Conservation (phyloP, 2,113 vertebrate species). For the Ancistrus triradiatus region DNA sequence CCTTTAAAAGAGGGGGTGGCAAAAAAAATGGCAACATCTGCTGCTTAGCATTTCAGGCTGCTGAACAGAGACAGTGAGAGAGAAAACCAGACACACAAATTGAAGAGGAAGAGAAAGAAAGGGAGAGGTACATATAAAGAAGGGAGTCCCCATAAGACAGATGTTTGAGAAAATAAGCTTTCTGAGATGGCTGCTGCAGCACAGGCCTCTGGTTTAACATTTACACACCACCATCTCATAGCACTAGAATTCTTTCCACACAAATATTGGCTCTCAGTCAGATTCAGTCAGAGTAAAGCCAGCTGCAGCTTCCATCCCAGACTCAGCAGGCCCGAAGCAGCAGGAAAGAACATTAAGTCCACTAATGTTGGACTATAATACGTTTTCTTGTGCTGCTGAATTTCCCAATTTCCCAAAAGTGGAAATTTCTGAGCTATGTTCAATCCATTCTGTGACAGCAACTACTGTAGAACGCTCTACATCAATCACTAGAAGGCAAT, state of each 20-base stretch:
- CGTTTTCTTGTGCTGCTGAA: constrained; percentile 6
- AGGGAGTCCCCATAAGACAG: constrained; percentile 14
- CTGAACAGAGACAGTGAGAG: constrained; percentile 5
- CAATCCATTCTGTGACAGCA: no score
- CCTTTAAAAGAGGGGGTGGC: constrained; percentile 48
- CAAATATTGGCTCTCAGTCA: constrained; percentile 28
- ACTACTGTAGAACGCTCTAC: no score
- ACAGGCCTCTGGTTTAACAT: constrained; percentile 6
- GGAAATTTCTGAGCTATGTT: no score
- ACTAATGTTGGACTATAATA: constrained; percentile 7
- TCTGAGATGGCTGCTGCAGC: constrained; percentile 12
- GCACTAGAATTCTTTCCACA: constrained; percentile 40
- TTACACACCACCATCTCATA: constrained; percentile 11
- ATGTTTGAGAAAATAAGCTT: constrained; percentile 19
- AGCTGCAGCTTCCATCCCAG: constrained; percentile 8
- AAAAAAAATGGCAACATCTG: constrained; percentile 69
- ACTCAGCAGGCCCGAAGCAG: constrained; percentile 18
- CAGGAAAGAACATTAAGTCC: constrained; percentile 36
- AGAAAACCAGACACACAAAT: neutral
- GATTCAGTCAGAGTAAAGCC: constrained; percentile 30
- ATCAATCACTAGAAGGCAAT: no score
- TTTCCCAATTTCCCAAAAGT: no score
- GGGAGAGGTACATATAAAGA: constrained; percentile 27
- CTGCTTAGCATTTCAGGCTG: constrained; percentile 47
- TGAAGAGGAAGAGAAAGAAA: constrained; percentile 24